Conservation (phyloP, 2,797 vertebrate genomes). For the Megaceryle alcyon region DNA sequence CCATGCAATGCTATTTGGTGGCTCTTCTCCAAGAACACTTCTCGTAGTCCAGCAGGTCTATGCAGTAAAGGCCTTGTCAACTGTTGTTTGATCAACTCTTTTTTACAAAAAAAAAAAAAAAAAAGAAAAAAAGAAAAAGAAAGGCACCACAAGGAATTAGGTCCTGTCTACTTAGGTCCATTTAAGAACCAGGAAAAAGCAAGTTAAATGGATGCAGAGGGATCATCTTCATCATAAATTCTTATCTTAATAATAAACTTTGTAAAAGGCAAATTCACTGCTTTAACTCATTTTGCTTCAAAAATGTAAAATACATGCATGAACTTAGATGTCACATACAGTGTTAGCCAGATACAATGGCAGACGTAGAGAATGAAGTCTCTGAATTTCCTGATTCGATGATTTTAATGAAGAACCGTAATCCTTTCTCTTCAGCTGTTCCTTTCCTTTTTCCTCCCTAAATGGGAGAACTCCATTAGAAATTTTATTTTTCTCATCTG, state of each 20-base stretch:
- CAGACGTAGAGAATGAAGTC: background rate
- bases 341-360: background rate
- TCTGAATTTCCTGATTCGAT: background rate
- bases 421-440: background rate
- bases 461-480: background rate
- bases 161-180: background rate
- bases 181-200: background rate
- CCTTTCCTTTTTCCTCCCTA: background rate
- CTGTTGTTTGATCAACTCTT: background rate
- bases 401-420: background rate
- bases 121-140: background rate
- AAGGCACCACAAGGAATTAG: background rate
- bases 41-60: background rate
- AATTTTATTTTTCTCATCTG: background rate
- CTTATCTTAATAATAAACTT: background rate
- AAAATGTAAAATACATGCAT: slow-evolving; percentile 23
- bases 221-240: background rate
- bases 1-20: background rate
- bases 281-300: slow-evolving; percentile 48
- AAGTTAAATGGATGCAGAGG: background rate
- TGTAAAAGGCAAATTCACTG: background rate
- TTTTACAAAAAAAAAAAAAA: background rate
- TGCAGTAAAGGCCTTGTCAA: background rate
- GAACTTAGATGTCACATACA: slow-evolving; percentile 39
- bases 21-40: background rate